Evolutionary conservation across 2,113 vertebrate genomes (phyloP), one percentile per base, ranked within the genome.

Genomic region (Cinclus cinclus): DNA sequence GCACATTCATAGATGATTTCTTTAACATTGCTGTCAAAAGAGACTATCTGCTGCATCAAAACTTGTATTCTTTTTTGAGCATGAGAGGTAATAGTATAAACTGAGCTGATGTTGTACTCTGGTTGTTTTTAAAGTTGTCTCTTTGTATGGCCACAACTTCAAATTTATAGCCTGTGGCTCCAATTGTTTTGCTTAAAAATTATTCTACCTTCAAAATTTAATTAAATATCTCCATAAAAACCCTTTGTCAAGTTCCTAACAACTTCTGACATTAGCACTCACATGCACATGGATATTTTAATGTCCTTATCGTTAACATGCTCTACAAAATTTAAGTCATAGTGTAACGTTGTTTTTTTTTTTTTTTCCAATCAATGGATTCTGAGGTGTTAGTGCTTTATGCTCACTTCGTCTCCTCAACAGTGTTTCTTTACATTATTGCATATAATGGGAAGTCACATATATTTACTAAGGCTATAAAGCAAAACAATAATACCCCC

Each of bases 401-500:
- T 68, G 19, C 22, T 85, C 42, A 50, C 3, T 6, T 59, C 12
- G 18, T 31, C 13, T 70, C 44, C 46, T 81, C 87, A 15, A 10
- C 15, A 55, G 3, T 0, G 1, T 82, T 91, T 65, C 41, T 83
- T 10, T 62, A 11, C 6, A 17, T 78, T 50, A 18, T 47, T 2
- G 0, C 27, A 23, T 52, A 12, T 30, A 52, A 39, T 39, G 10
- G 7, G 10, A 83, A 49, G 5, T 35, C 10, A 4, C 17, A 20
- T 24, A 8, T 67, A 37, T 58, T 79, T 71, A 22, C 31, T 83
- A 50, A 76, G 8, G 7, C 9, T 68, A 25, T 50, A 50, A 81
- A 42, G 3, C 13, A 83, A 58, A 83, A 4, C 17, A 55, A 0
- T 27, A 46, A 37, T 24, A 31, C 4, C 2, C 6, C 1, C 8